These are phyloP conservation scores for Cephus sareptanus DNA, from an alignment of 2,888 invertebrate species.

Conservation along the genomic window DNA sequence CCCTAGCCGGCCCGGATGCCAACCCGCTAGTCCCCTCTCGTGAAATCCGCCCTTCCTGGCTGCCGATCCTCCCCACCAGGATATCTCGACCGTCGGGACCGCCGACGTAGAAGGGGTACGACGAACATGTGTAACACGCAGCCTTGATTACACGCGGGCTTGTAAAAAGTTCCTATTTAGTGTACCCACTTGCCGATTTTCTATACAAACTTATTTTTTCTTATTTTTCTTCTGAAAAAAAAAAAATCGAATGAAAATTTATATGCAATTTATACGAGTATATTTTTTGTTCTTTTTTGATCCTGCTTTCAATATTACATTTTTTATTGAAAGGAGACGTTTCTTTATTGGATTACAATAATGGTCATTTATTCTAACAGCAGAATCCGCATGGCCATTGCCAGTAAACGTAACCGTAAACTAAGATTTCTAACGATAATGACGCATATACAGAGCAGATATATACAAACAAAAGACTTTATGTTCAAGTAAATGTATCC, in stretches of 20 bases:
- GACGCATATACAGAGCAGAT: not conserved
- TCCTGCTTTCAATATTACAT: not conserved
- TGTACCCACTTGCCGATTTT: slow-evolving; percentile 34
- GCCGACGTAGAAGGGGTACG: slow-evolving; percentile 34
- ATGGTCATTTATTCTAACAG: not conserved
- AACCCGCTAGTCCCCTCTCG: slow-evolving; percentile 1
- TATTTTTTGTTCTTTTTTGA: not conserved
- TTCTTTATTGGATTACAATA: not conserved
- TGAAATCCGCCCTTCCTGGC: slow-evolving; percentile 6
- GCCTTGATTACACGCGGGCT: slow-evolving; percentile 61
- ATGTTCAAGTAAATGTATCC: not conserved
- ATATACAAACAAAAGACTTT: not conserved
- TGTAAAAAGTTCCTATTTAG: slow-evolving; percentile 64
- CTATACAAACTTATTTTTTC: not conserved
- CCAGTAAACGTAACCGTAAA: not conserved
- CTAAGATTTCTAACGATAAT: not conserved
- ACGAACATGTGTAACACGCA: slow-evolving; percentile 60
- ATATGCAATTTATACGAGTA: not conserved
- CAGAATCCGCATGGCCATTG: not conserved
- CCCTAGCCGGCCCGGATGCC: not conserved
- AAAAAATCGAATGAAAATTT: not conserved
- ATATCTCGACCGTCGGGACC: slow-evolving; percentile 15
- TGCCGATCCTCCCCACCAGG: slow-evolving; percentile 22
- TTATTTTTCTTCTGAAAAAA: not conserved
- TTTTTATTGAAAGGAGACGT: not conserved